phyloP scores from a whole-genome alignment of 2,113 vertebrate species.

The Solea senegalensis region DNA sequence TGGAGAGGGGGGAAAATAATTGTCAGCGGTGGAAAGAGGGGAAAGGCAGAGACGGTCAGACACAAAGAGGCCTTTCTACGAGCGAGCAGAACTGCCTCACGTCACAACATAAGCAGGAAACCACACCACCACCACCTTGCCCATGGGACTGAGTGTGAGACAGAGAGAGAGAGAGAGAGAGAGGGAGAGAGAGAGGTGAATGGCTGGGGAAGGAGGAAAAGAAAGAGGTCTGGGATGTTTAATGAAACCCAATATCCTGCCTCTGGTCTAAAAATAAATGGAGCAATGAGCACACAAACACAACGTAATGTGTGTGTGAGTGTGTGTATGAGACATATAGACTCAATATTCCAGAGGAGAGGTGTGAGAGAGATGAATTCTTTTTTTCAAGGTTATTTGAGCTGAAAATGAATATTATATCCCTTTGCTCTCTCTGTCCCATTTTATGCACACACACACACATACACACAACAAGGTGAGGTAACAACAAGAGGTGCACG shows the following conservation, averaged over 20 bases:
- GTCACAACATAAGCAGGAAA: constrained; percentile 75
- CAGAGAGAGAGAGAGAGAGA: background rate
- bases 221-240: constrained; percentile 63
- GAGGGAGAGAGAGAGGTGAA: constrained; percentile 9
- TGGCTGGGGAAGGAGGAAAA: constrained; percentile 24
- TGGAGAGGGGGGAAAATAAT: constrained; percentile 68
- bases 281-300: constrained; percentile 58
- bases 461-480: background rate
- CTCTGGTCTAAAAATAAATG: constrained; percentile 81
- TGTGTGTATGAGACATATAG: constrained; percentile 18
- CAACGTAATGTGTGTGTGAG: constrained; percentile 11
- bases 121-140: constrained; percentile 58
- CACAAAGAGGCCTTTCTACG: constrained; percentile 75
- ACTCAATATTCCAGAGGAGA: constrained; percentile 7
- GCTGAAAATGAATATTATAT: constrained; percentile 49
- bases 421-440: background rate
- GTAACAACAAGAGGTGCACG: constrained; percentile 19
- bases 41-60: constrained; percentile 40
- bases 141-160: constrained; percentile 38
- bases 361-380: constrained; percentile 27
- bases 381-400: constrained; percentile 57
- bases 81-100: constrained; percentile 55
- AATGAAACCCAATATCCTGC: constrained; percentile 75
- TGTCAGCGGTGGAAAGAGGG: constrained; percentile 60
- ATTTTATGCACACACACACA: constrained; percentile 6